Conservation (phyloP, 2,888 invertebrate genomes). For the Drosophila mettleri region DNA sequence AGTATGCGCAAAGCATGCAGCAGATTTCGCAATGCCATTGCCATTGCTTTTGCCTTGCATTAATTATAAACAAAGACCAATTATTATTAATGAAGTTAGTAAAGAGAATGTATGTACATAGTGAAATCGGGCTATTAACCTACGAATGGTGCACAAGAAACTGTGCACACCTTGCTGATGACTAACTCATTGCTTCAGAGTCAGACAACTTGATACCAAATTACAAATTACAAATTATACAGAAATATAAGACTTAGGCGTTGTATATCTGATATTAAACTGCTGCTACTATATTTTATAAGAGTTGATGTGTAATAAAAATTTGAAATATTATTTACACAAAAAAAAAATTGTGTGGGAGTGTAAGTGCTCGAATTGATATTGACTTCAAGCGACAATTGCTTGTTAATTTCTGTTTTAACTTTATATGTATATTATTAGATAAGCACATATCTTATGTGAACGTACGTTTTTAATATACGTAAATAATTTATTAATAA, state of each 20-base stretch:
- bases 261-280: neutral
- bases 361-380: neutral
- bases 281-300: neutral
- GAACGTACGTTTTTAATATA: neutral
- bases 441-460: constrained; percentile 8
- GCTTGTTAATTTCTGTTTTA: neutral
- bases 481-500: constrained; percentile 9
- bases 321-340: constrained; percentile 1
- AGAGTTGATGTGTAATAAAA: neutral
- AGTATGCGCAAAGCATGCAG: neutral
- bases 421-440: neutral
- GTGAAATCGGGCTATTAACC: constrained; percentile 21
- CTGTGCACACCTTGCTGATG: constrained; percentile 12
- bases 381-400: constrained; percentile 6
- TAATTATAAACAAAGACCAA: constrained; percentile 1
- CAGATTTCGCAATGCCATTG: neutral
- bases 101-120: constrained; percentile 19
- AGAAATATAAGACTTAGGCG: neutral
- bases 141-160: constrained; percentile 13
- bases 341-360: neutral
- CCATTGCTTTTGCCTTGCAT: neutral
- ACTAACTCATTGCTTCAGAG: constrained; percentile 15
- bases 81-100: constrained; percentile 20
- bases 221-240: neutral
- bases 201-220: neutral